These are phyloP conservation scores for Dallia pectoralis DNA, from an alignment of 2,797 vertebrate genomes.

Conservation along the genomic window DNA sequence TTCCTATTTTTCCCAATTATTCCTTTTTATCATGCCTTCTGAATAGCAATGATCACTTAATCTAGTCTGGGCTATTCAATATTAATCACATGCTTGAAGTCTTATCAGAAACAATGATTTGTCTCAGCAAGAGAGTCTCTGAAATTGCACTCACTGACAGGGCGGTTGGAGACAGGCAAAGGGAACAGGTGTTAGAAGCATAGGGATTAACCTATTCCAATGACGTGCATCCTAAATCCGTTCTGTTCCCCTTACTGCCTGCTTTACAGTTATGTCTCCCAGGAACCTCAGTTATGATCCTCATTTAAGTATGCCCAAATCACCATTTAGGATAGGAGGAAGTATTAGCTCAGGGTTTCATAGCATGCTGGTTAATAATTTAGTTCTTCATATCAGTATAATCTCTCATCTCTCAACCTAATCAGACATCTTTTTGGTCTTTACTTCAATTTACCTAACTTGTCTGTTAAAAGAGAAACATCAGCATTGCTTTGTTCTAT, in stretches of 20 bases:
- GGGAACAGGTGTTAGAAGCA: background rate
- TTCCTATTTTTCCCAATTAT: conserved; percentile 31
- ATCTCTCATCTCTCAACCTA: too few species aligned
- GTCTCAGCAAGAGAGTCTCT: background rate
- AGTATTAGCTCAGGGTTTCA: conserved; percentile 29
- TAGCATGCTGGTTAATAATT: conserved; percentile 56
- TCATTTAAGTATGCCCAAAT: conserved; percentile 12
- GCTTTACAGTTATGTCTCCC: background rate
- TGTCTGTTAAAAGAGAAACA: too few species aligned
- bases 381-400: conserved; percentile 36
- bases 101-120: background rate
- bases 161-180: too few species aligned
- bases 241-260: too few species aligned
- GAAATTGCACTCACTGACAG: background rate
- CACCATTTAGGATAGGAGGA: conserved; percentile 27
- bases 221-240: background rate
- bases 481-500: too few species aligned
- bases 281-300: conserved; percentile 26
- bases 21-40: conserved; percentile 29
- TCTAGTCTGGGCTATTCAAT: background rate
- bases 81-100: background rate
- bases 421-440: too few species aligned
- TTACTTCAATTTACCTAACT: background rate
- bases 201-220: background rate
- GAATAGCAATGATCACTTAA: background rate